Base-by-base conservation (phyloP, 2,797 vertebrate genomes). In the Enteromius afrohamiltoni region DNA sequence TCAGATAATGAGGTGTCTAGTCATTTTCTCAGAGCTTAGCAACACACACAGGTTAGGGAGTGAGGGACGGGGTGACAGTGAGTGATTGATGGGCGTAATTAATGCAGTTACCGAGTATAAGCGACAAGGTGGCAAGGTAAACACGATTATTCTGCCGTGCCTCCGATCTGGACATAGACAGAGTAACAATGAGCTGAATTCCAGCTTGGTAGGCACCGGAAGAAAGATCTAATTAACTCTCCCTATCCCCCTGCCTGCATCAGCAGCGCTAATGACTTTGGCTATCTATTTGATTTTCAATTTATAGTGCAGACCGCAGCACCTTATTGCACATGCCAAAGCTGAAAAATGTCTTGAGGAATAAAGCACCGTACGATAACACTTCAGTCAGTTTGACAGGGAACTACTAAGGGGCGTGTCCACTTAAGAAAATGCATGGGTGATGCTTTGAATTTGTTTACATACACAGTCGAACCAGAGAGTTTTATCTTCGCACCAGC, bases 251-350 rank as follows among this genome's bases (percentile, higher is more conserved):
- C 45, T 58, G 79, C 17, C 78, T 88, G 88, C 83, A 83, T 87
- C 83, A 83, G 21, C 85, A 82, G 83, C 79, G 82, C 85, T 90
- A 90, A 91, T 91, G 90, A 86, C 88, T 89, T 86, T 74, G 84
- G 77, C 81, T 83, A 83, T 90, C 86, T 88, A 89, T 87, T 78
- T 79, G 51, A 87, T 88, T 92, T 93, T 90, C 89, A 87, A 89
- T 91, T 91, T 89, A 40, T 71, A 86, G 85, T 74, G 84, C 88
- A 86, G 51, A 87, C 79, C 16, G 70, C 58, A 23, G 16, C 14
- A 83, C 67, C 23, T 78, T 79, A 9, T 84, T 81, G 84, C 75
- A 73, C 67, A 69, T 87, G 81, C 29, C 64, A 78, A 79, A 74
- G 85, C 31, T 73, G 79, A 84, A 85, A 68, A 86, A 87, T 80